Evolutionary conservation across 2,888 invertebrate genomes (phyloP).

Genomic region (Andrena fulva): DNA sequence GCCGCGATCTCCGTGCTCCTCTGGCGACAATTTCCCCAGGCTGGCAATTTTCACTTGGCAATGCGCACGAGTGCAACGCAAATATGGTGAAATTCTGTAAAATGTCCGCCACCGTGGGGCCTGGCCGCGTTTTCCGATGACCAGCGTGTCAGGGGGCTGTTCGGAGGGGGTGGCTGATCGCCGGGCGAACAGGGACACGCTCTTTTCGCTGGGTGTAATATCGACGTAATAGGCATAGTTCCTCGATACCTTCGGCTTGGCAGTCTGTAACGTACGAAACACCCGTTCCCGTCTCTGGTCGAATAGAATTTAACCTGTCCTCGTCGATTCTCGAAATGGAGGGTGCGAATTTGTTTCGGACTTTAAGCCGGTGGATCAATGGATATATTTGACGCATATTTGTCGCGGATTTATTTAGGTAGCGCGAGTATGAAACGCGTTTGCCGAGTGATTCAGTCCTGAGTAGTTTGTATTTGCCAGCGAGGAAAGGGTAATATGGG

Average conservation of each 20-base stretch:
- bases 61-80: constrained; percentile 50
- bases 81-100: constrained; percentile 52
- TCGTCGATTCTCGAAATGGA: too few relatives aligned
- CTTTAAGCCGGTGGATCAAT: too few relatives aligned
- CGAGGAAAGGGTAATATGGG: too few relatives aligned
- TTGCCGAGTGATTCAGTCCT: too few relatives aligned
- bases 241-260: neutral
- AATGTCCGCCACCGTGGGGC: constrained; percentile 36
- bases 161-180: constrained; percentile 13
- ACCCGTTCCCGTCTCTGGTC: neutral
- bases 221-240: neutral
- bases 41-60: constrained; percentile 48
- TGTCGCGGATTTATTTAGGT: too few relatives aligned
- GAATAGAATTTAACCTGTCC: neutral
- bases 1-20: constrained; percentile 21
- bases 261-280: neutral
- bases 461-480: too few relatives aligned
- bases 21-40: constrained; percentile 33
- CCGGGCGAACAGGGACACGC: neutral
- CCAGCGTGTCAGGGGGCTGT: constrained; percentile 1
- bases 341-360: too few relatives aligned
- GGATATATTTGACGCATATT: too few relatives aligned
- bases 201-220: neutral
- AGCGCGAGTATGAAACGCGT: too few relatives aligned
- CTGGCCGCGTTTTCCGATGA: constrained; percentile 37